Evolutionary conservation across 2,888 invertebrate species (phyloP).

Genomic region (Ethmia dodecea): DNA sequence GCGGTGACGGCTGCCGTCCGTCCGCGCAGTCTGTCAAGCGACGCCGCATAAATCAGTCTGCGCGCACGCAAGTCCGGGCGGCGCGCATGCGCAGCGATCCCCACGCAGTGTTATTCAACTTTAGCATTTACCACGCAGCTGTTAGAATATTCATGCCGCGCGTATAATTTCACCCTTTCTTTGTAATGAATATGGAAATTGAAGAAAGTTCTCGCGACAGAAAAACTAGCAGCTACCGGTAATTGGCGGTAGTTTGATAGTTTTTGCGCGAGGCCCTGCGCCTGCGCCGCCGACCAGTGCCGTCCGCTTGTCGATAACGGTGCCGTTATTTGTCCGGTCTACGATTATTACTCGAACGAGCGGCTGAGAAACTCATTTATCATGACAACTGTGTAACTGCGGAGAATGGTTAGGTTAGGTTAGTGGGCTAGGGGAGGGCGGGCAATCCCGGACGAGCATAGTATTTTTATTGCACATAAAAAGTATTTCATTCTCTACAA

Average conservation of each 20-base stretch:
- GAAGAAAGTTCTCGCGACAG: slow-evolving; percentile 72
- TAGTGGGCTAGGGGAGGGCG: no score
- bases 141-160: slow-evolving; percentile 63
- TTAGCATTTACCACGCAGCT: slow-evolving; percentile 62
- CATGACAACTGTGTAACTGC: no score
- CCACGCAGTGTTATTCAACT: slow-evolving; percentile 63
- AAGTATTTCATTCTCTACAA: no score
- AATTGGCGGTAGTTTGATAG: slow-evolving; percentile 50
- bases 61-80: neutral
- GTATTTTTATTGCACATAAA: neutral
- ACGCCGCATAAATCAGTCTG: slow-evolving; percentile 5
- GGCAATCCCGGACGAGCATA: neutral
- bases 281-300: slow-evolving; percentile 2
- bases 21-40: slow-evolving; percentile 7
- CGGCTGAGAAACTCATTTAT: no score
- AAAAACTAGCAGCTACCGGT: slow-evolving; percentile 63
- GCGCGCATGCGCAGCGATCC: slow-evolving; percentile 12
- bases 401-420: no score
- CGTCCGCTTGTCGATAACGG: neutral
- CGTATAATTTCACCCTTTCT: slow-evolving; percentile 73
- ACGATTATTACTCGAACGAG: no score
- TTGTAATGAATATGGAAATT: slow-evolving; percentile 68
- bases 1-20: slow-evolving; percentile 1
- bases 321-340: no score
- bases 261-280: slow-evolving; percentile 37